phyloP scores from a whole-genome alignment of 2,888 invertebrate species.

The Rhamnusium bicolor region DNA sequence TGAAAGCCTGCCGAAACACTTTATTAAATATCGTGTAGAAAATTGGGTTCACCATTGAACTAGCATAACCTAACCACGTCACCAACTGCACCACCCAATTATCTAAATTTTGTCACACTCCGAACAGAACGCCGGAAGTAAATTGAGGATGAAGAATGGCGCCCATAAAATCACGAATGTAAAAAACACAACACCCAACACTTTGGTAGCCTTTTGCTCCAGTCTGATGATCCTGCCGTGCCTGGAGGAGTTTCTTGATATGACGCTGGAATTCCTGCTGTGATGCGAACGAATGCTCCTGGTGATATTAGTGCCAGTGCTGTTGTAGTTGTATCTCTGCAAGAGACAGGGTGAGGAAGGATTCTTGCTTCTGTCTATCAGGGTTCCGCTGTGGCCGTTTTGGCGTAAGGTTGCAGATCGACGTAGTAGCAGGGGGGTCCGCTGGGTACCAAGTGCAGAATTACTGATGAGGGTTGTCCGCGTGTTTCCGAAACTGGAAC shows the following conservation, averaged over 20 bases:
- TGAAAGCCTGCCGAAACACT: conserved; percentile 92
- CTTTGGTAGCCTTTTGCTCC: conserved; percentile 97
- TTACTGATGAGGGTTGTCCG: conserved; percentile 77
- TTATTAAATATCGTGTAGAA: conserved; percentile 97
- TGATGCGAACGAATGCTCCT: conserved; percentile 79
- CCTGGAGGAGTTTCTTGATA: conserved; percentile 85
- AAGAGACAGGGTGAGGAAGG: conserved; percentile 75
- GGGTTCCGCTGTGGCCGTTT: conserved; percentile 64
- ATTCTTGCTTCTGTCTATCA: conserved; percentile 68
- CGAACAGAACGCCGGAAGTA: conserved; percentile 87
- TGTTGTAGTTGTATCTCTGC: conserved; percentile 67
- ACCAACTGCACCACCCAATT: conserved; percentile 89
- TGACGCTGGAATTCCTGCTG: conserved; percentile 86
- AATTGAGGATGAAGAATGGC: conserved; percentile 94
- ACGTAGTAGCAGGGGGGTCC: conserved; percentile 72
- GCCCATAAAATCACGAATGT: conserved; percentile 96
- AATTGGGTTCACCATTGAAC: conserved; percentile 95
- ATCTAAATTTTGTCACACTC: conserved; percentile 85
- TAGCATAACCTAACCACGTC: conserved; percentile 94
- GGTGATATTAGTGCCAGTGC: conserved; percentile 51
- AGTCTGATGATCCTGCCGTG: conserved; percentile 89
- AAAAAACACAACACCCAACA: conserved; percentile 94
- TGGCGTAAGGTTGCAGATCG: conserved; percentile 78
- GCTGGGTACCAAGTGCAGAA: conserved; percentile 54
- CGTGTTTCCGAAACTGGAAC: conserved; percentile 82